phyloP scores from a whole-genome alignment of 2,797 vertebrate species.

The Kryptopterus vitreolus region DNA sequence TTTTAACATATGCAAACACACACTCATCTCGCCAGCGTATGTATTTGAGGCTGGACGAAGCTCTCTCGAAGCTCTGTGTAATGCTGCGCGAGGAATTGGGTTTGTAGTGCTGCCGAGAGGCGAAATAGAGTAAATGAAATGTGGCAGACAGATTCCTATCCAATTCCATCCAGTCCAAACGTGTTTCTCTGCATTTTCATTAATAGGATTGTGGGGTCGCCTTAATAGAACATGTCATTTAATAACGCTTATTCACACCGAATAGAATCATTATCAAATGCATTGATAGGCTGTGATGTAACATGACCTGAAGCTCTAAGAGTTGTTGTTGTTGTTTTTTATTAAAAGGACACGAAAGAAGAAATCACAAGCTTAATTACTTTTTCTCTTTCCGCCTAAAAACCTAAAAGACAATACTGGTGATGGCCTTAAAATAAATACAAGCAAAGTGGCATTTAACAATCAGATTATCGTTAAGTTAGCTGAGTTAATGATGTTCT shows the following conservation, averaged over 20 bases:
- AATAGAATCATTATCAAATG: constrained; percentile 21
- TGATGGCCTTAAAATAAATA: neutral
- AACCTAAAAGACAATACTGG: neutral
- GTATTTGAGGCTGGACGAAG: constrained; percentile 6
- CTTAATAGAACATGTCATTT: constrained; percentile 46
- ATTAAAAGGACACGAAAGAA: neutral
- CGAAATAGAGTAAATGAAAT: constrained; percentile 41
- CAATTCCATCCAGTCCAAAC: constrained; percentile 38
- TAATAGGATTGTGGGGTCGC: constrained; percentile 26
- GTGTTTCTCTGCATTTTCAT: constrained; percentile 44
- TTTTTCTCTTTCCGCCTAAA: neutral
- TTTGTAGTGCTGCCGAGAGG: constrained; percentile 34
- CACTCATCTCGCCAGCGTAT: constrained; percentile 1
- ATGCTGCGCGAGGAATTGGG: constrained; percentile 33
- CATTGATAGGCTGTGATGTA: neutral
- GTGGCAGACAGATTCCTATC: constrained; percentile 48
- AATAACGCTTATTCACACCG: constrained; percentile 34
- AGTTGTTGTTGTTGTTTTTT: neutral
- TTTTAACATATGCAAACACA: neutral
- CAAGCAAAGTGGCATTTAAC: neutral
- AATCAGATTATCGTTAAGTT: neutral
- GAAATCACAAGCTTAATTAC: neutral
- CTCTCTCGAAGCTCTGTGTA: constrained; percentile 23
- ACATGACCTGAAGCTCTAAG: constrained; percentile 9
- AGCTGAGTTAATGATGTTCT: neutral